These are phyloP conservation scores for Mixornis gularis DNA, from an alignment of 2,113 vertebrate species.

Conservation along the genomic window DNA sequence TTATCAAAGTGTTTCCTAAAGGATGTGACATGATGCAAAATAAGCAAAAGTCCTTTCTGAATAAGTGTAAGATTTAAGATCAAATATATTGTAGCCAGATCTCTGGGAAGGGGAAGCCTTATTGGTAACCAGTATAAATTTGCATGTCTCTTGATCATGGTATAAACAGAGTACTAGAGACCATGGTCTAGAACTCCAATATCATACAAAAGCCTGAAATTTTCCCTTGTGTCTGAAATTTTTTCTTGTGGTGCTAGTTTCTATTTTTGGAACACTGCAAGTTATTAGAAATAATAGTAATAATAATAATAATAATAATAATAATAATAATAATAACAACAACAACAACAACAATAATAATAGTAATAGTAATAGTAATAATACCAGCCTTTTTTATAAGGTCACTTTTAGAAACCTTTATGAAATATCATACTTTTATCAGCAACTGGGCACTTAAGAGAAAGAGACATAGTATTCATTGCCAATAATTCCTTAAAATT, in stretches of 20 bases:
- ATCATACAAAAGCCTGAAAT: not conserved
- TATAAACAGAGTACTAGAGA: not conserved
- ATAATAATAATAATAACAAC: no score
- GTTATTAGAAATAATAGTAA: not conserved
- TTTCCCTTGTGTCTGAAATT: not conserved
- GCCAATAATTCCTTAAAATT: not conserved
- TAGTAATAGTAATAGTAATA: not conserved
- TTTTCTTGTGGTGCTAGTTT: not conserved
- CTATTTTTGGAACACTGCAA: not conserved
- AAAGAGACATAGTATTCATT: not conserved
- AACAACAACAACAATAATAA: no score
- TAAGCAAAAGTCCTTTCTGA: not conserved
- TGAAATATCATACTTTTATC: not conserved
- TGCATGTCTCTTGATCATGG: not conserved
- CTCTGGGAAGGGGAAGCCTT: not conserved
- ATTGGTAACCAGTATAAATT: not conserved
- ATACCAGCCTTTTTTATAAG: fast-evolving
- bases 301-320: not conserved
- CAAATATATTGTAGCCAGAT: not conserved
- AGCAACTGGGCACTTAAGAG: not conserved
- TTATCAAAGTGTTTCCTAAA: not conserved
- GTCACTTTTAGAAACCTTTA: not conserved
- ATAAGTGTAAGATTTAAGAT: not conserved
- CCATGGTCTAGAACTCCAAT: not conserved
- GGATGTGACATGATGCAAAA: not conserved